Percentiles rank a stretch among this genome's conserved stretches.
These are phyloP conservation scores for Galerucella calmariensis DNA, from an alignment of 2,888 invertebrate genomes.

Conservation along the genomic window DNA sequence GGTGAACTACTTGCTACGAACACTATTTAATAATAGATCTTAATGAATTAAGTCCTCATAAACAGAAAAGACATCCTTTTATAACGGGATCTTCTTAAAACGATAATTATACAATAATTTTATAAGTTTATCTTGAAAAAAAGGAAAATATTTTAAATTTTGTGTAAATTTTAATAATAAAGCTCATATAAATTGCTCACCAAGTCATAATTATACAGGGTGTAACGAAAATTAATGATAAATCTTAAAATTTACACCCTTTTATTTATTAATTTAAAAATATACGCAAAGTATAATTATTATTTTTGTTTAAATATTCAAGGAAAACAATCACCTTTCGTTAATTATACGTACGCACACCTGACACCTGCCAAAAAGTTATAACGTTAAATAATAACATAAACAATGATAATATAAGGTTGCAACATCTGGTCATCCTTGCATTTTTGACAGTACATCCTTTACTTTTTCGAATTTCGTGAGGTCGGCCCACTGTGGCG, in stretches of 20 bases:
- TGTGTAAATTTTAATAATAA: too few relatives aligned
- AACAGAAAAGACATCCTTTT: too few relatives aligned
- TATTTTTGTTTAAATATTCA: not conserved
- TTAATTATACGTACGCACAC: not conserved
- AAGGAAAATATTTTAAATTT: too few relatives aligned
- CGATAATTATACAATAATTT: too few relatives aligned
- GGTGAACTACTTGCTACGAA: conserved; percentile 24
- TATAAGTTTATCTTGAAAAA: too few relatives aligned
- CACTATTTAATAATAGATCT: not conserved
- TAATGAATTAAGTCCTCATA: not conserved
- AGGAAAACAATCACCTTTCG: not conserved
- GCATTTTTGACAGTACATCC: conserved; percentile 23
- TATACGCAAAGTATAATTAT: not conserved
- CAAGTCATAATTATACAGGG: too few relatives aligned
- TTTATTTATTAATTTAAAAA: not conserved
- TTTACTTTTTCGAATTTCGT: conserved; percentile 42
- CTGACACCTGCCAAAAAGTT: conserved; percentile 1
- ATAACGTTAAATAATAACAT: not conserved
- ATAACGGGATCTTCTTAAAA: too few relatives aligned
- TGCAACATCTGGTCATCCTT: conserved; percentile 22
- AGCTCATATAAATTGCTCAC: too few relatives aligned
- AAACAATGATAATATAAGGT: conserved; percentile 11
- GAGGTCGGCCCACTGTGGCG: conserved; percentile 40
- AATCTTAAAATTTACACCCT: too few relatives aligned
- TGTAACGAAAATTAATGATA: too few relatives aligned